Percentiles rank a stretch among this genome's conserved stretches.
Evolutionary conservation across 2,888 invertebrate species (phyloP).

Genomic region (Netelia virgata): DNA sequence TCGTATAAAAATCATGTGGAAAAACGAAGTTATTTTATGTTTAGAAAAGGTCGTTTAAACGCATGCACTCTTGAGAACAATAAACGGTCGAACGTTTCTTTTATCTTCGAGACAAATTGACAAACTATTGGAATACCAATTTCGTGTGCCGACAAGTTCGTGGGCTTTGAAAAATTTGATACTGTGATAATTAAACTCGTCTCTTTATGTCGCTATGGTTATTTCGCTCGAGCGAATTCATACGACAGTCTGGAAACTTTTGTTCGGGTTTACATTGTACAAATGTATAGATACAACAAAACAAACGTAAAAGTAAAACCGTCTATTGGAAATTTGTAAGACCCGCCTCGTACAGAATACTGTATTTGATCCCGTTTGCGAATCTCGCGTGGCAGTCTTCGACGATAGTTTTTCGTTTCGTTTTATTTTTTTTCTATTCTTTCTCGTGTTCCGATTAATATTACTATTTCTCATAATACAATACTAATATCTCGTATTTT

Average conservation of each 20-base stretch:
- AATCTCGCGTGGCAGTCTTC: slow-evolving; percentile 74
- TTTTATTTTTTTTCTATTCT: slow-evolving; percentile 47
- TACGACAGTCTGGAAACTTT: slow-evolving; percentile 8
- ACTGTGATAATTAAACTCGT: background rate
- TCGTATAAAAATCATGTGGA: slow-evolving; percentile 74
- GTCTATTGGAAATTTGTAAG: slow-evolving; percentile 37
- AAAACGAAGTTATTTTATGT: slow-evolving; percentile 73
- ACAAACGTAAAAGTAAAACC: background rate
- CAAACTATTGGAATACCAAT: slow-evolving; percentile 72
- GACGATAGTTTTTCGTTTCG: slow-evolving; percentile 49
- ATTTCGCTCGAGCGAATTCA: background rate
- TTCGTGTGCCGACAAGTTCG: slow-evolving; percentile 62
- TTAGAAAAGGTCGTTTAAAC: slow-evolving; percentile 70
- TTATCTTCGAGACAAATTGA: slow-evolving; percentile 69
- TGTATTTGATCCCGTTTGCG: slow-evolving; percentile 80
- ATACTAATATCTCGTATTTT: slow-evolving; percentile 35
- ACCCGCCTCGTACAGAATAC: slow-evolving; percentile 70
- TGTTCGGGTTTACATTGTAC: background rate
- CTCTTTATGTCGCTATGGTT: background rate
- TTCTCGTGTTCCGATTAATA: background rate
- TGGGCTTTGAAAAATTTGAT: slow-evolving; percentile 44
- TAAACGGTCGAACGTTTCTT: slow-evolving; percentile 45
- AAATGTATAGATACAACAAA: slow-evolving; percentile 14
- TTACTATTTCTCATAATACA: slow-evolving; percentile 1
- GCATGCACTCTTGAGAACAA: slow-evolving; percentile 7